Evolutionary conservation across 2,888 invertebrate genomes (phyloP), one percentile per base, ranked within the genome.

Genomic region (Hylaea fasciaria): DNA sequence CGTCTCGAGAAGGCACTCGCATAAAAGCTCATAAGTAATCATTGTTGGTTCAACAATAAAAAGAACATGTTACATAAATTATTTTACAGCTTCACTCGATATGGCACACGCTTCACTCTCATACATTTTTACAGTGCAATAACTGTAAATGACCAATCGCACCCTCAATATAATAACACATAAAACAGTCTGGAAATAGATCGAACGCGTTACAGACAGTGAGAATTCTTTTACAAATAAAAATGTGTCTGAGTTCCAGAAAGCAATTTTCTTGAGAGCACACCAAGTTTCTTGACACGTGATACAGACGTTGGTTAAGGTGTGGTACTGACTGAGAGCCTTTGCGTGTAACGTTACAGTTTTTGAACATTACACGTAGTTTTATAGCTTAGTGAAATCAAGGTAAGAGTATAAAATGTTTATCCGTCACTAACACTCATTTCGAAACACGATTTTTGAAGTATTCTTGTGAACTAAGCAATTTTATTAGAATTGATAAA

Each of bases 91-190:
- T 48, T 45, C 14, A 50, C 57, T 32, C 32, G 29, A 44, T 44
- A 35, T 16, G 28, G 55, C 46, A 39, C 37, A 39, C 40, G 49
- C 37, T 55, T 44, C 44, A 49, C 39, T 50, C 50, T 66, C 64
- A 67, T 67, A 68, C 59, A 69, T 64, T 71, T 71, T 70, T 68
- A 70, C 64, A 52, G 57, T 52, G 59, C 69, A 68, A 67, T 67
- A 71, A 67, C 67, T 55, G 58, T 62, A 66, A 64, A 69, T 69
- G 65, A 66, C 59, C 65, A 61, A 67, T 66, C 64, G 46, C 49
- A 29, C 54, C 28, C 46, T 44, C 61, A 56, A 65, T 54, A 62
- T 55, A 28, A 56, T 58, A 61, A 61, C 22, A 22, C 3, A 22
- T 22, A 22, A 32, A 32, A 32, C 57, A 43, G 40, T 50, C 45